Evolutionary conservation across 2,113 vertebrate species (phyloP), one percentile per base, ranked within the genome.

Genomic region (Paramisgurnus dabryanus): DNA sequence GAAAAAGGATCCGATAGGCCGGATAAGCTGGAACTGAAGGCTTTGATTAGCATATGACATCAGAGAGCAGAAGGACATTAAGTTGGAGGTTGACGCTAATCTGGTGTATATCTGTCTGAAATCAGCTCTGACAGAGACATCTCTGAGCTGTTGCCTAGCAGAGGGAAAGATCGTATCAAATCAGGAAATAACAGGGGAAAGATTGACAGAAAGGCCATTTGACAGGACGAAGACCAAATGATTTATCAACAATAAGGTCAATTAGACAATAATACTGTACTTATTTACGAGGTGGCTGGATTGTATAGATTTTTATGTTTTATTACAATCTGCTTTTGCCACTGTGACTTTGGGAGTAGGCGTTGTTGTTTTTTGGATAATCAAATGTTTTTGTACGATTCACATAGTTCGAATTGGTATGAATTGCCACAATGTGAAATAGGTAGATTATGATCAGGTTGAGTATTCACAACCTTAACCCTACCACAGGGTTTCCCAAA

Each of bases 21-120:
- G 2, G 55, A 66, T 74, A 10, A 17, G 12, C 58, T 71, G 50
- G 41, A 66, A 82, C 34, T 34, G 45, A 64, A 61, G 50, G 50
- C 63, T 82, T 82, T 82, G 81, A 82, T 79, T 82, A 82, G 76
- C 68, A 27, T 17, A 47, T 78, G 76, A 79, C 76, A 79, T 82
- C 53, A 77, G 53, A 78, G 75, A 67, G 63, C 15, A 77, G 47
- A 66, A 65, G 53, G 47, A 66, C 39, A 67, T 58, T 53, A 74
- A n/a, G 60, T 66, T 66, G 3, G 61, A 57, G 69, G 50, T 34
- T 34, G 27, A 34, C 49, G 8, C 45, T 10, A 50, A 69, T 53
- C 27, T 1, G 47, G 58, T 7, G 50, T 39, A 50, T 80, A 80
- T 80, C 72, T 76, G 60, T 76, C 78, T 80, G 67, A 41, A 60